These are phyloP conservation scores for Phyto melanocephala DNA, from an alignment of 2,888 invertebrate species.

Conservation along the genomic window DNA sequence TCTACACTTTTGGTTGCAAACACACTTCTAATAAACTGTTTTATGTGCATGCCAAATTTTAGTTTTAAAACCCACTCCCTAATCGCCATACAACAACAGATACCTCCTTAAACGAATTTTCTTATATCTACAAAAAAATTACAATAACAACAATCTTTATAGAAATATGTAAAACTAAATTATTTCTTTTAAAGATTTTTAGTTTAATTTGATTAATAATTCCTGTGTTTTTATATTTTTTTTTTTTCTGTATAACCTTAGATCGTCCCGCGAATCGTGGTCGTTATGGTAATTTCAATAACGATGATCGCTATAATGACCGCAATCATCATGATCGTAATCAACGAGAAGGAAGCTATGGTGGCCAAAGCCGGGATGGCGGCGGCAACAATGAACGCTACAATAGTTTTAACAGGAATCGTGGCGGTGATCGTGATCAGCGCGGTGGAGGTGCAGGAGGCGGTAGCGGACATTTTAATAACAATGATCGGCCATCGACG, in stretches of 20 bases:
- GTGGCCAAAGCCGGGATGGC: slow-evolving; percentile 76
- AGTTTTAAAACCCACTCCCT: not conserved
- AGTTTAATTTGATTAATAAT: slow-evolving; percentile 31
- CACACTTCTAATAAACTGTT: not conserved
- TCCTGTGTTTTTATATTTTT: not conserved
- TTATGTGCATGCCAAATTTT: slow-evolving; percentile 43
- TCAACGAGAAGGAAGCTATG: slow-evolving; percentile 77
- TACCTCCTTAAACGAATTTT: slow-evolving; percentile 34
- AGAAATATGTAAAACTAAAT: not conserved
- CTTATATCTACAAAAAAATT: not conserved
- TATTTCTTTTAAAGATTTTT: not conserved
- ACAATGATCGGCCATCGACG: slow-evolving; percentile 69
- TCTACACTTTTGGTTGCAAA: slow-evolving; percentile 20
- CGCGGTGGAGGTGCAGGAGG: slow-evolving; percentile 67
- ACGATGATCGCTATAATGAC: slow-evolving; percentile 76
- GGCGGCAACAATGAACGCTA: slow-evolving; percentile 75
- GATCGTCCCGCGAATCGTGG: slow-evolving; percentile 79
- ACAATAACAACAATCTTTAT: not conserved
- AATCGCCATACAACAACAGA: slow-evolving; percentile 32
- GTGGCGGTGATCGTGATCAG: slow-evolving; percentile 74
- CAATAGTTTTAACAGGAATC: slow-evolving; percentile 78
- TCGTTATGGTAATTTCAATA: slow-evolving; percentile 78
- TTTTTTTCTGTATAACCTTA: slow-evolving; percentile 57
- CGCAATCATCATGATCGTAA: slow-evolving; percentile 75
- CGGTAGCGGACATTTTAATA: slow-evolving; percentile 74